Evolutionary conservation across 2,888 invertebrate genomes (phyloP).

Genomic region (Aphelenchoides bicaudatus): DNA sequence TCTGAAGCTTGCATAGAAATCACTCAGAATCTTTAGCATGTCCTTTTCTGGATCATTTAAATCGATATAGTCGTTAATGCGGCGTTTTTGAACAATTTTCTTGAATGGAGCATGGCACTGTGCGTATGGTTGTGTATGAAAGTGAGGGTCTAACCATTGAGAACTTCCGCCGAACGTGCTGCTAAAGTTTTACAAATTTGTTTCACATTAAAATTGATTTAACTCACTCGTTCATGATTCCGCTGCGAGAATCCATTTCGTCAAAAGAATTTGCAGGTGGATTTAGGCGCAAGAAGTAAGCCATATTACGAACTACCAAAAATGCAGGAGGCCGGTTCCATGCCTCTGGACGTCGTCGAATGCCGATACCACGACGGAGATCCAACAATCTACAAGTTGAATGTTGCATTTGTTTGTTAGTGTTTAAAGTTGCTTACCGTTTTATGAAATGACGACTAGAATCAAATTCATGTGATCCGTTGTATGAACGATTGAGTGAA

Average conservation of each 20-base stretch:
- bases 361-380: background rate
- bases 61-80: conserved; percentile 13
- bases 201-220: background rate
- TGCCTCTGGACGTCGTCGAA: conserved; percentile 3
- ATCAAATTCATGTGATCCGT: conserved; percentile 20
- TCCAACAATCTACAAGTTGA: no score
- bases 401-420: no score
- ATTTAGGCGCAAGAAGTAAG: background rate
- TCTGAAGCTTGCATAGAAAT: conserved; percentile 12
- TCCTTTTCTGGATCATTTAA: conserved; percentile 18
- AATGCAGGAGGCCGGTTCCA: conserved; percentile 15
- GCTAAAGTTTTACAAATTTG: background rate
- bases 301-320: background rate
- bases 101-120: conserved; percentile 4
- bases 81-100: conserved; percentile 1
- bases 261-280: background rate
- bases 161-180: conserved; percentile 5
- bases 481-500: conserved; percentile 12
- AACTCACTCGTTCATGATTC: conserved; percentile 13
- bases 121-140: conserved; percentile 11
- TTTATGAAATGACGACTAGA: conserved; percentile 13
- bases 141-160: background rate
- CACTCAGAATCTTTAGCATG: conserved; percentile 10
- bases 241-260: background rate
- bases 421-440: no score